Percentiles rank a stretch among this genome's conserved stretches.
These are phyloP conservation scores for Cosmia pyralina DNA, from an alignment of 2,888 invertebrate genomes.

Conservation along the genomic window DNA sequence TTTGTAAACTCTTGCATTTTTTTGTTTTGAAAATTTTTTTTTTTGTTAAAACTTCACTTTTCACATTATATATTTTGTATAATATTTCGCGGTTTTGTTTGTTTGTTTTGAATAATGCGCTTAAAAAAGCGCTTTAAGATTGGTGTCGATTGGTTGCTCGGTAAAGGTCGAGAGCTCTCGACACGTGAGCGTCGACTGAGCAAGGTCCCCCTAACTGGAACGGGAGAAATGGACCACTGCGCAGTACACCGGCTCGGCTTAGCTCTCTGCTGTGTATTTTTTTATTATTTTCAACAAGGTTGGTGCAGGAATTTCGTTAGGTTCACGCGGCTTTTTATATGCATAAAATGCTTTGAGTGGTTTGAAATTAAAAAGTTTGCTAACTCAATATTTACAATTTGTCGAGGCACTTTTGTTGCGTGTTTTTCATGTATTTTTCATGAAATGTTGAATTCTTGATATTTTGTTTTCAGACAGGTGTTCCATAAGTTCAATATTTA, in stretches of 20 bases:
- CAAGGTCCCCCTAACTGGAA: conserved; percentile 68
- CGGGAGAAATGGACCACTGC: conserved; percentile 81
- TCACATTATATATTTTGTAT: conserved; percentile 55
- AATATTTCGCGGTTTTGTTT: conserved; percentile 22
- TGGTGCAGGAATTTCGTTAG: conserved; percentile 72
- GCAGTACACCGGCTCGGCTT: conserved; percentile 81
- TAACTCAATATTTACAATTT: conserved; percentile 55
- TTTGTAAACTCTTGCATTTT: conserved; percentile 65
- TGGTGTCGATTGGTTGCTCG: conserved; percentile 72
- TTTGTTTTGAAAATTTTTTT: conserved; percentile 50
- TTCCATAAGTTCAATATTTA: conserved; percentile 7
- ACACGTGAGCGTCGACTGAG: conserved; percentile 82
- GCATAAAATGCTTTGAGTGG: conserved; percentile 69
- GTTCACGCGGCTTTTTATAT: conserved; percentile 67
- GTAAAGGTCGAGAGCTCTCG: conserved; percentile 83
- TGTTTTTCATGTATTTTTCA: conserved; percentile 8
- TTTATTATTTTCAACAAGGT: conserved; percentile 75
- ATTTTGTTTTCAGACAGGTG: conserved; percentile 10
- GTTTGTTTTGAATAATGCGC: conserved; percentile 46
- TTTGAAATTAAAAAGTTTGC: conserved; percentile 59
- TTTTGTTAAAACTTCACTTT: conserved; percentile 55
- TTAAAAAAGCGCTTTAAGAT: conserved; percentile 64
- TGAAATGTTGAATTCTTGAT: conserved; percentile 10
- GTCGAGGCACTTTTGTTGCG: conserved; percentile 31
- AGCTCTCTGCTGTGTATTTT: conserved; percentile 71